These are phyloP conservation scores for Limnothrissa miodon DNA, from an alignment of 2,113 vertebrate genomes.

Conservation along the genomic window DNA sequence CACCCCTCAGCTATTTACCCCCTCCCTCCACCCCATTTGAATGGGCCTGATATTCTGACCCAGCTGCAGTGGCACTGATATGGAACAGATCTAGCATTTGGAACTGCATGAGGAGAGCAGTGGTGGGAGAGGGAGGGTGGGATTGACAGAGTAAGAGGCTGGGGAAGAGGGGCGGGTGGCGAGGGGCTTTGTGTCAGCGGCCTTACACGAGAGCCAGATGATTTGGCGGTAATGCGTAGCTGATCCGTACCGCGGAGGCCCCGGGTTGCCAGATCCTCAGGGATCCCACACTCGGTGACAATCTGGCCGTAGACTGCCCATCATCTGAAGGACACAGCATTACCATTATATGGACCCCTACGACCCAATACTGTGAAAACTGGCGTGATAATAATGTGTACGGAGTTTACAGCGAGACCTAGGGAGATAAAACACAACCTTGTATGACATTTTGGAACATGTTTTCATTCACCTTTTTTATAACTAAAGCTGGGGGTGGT, in stretches of 20 bases:
- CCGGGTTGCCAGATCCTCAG: slow-evolving; percentile 47
- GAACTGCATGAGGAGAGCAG: slow-evolving; percentile 57
- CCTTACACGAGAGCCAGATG: slow-evolving; percentile 75
- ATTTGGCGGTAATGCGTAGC: slow-evolving; percentile 71
- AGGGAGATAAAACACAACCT: slow-evolving; percentile 14
- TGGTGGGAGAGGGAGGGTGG: slow-evolving; percentile 26
- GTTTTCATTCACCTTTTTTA: slow-evolving; percentile 29
- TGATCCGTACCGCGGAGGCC: slow-evolving; percentile 55
- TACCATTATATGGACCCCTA: slow-evolving; percentile 30
- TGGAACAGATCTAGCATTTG: slow-evolving; percentile 77
- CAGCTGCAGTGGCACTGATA: slow-evolving; percentile 78
- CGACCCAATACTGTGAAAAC: slow-evolving; percentile 8
- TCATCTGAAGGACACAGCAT: slow-evolving; percentile 63
- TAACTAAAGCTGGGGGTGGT: slow-evolving; percentile 15
- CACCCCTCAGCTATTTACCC: slow-evolving; percentile 94
- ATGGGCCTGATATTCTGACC: slow-evolving; percentile 81
- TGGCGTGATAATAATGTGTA: slow-evolving; percentile 27
- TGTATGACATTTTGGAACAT: slow-evolving; percentile 25
- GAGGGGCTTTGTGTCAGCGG: slow-evolving; percentile 67
- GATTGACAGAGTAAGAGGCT: slow-evolving; percentile 42
- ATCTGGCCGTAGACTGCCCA: slow-evolving; percentile 50
- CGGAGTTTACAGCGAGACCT: not conserved
- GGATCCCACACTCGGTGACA: slow-evolving; percentile 36
- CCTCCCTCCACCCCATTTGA: slow-evolving; percentile 80
- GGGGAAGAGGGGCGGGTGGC: slow-evolving; percentile 9